These are phyloP conservation scores for Beris morrisii DNA, from an alignment of 2,888 invertebrate species.

Conservation along the genomic window DNA sequence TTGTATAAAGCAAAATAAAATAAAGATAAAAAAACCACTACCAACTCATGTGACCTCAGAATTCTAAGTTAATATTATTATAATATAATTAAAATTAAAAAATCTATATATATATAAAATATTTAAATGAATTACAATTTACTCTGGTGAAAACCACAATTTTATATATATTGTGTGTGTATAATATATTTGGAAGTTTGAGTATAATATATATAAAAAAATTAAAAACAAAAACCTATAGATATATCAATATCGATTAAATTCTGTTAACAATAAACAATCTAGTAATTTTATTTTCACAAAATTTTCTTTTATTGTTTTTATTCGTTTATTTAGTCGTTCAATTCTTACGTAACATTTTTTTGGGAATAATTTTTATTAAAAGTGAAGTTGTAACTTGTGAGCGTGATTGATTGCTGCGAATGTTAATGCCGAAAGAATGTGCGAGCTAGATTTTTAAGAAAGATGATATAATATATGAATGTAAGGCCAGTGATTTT, in stretches of 20 bases:
- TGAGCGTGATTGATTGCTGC: background rate
- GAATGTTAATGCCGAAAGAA: background rate
- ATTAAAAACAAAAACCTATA: slow-evolving; percentile 34
- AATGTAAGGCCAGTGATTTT: slow-evolving; percentile 43
- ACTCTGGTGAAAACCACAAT: slow-evolving; percentile 28
- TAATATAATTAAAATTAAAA: slow-evolving; percentile 50
- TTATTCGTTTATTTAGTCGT: no score
- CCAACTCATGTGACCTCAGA: slow-evolving; percentile 60
- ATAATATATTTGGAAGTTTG: background rate
- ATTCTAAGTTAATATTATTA: slow-evolving; percentile 39
- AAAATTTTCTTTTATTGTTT: no score
- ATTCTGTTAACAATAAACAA: no score
- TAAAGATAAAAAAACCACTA: slow-evolving; percentile 44
- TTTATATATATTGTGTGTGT: slow-evolving; percentile 26
- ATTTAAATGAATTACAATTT: slow-evolving; percentile 28
- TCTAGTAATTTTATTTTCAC: no score
- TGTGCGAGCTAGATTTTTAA: no score
- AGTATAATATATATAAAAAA: slow-evolving; percentile 35
- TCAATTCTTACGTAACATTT: no score
- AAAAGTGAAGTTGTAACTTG: slow-evolving; percentile 1
- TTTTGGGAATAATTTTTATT: background rate
- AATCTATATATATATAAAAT: slow-evolving; percentile 41
- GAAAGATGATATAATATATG: background rate
- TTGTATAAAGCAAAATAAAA: slow-evolving; percentile 26
- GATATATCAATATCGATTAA: no score